phyloP scores from a whole-genome alignment of 2,113 vertebrate genomes.

The Ahaetulla prasina region DNA sequence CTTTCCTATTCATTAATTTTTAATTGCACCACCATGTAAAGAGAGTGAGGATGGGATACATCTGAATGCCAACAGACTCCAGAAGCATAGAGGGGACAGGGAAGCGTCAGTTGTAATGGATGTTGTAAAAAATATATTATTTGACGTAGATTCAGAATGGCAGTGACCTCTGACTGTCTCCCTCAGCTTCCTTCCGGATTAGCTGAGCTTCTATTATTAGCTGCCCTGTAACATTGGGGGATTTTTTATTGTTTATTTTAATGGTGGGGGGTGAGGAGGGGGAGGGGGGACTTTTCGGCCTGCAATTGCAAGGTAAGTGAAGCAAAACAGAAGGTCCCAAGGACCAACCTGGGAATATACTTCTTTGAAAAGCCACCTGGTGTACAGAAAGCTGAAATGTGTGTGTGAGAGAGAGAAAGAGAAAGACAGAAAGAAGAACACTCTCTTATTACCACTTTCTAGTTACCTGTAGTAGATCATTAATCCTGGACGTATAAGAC shows the following conservation, averaged over 20 bases:
- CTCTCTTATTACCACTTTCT: neutral
- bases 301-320: neutral
- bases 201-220: conserved; percentile 24
- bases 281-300: neutral
- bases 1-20: neutral
- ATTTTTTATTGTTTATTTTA: neutral
- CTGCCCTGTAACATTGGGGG: neutral
- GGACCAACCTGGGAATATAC: neutral
- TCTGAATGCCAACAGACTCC: neutral
- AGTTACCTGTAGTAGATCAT: conserved; percentile 13
- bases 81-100: neutral
- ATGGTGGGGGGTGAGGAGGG: neutral
- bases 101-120: neutral
- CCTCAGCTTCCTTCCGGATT: conserved; percentile 29
- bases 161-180: conserved; percentile 24
- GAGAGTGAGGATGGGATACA: neutral
- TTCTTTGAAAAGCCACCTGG: neutral
- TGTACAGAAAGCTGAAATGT: neutral
- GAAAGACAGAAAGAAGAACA: too few relatives aligned
- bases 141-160: conserved; percentile 2
- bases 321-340: neutral
- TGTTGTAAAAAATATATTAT: neutral
- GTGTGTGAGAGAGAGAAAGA: neutral
- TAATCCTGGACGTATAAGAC: conserved; percentile 7
- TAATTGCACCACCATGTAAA: neutral